Base-by-base conservation (phyloP, 2,113 vertebrate species). In the Apus apus region DNA sequence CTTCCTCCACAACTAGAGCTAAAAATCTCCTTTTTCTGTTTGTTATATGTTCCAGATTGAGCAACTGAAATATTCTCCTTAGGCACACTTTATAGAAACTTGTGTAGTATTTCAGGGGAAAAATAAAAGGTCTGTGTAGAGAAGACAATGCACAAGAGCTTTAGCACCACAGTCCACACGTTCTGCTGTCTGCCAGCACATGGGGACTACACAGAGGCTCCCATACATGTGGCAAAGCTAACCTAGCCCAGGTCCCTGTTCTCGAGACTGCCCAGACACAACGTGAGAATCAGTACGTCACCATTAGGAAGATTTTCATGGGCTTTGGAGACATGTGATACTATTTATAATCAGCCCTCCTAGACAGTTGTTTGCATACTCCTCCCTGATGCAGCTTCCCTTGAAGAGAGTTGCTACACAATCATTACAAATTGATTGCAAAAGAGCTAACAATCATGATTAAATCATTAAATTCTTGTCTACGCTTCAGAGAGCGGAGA, bases 361-460 rank as follows among this genome's bases (percentile, higher is more conserved):
- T 94, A 93, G 97, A 92, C 65, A 61, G 98, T 98, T 99, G 98
- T 99, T 98, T 98, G 98, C 97, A 98, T 98, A 98, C 98, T 98
- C 98, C 97, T 98, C 98, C 99, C 96, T 91, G 96, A 98, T 97
- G 97, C 97, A 94, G 98, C 94, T 98, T 97, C 97, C 97, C 98
- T 98, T 98, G 97, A 98, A 98, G 97, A 98, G 97, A 98, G 98
- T 99, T 98, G 98, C 98, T 98, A 99, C 98, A 99, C 99, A 99
- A 99, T 99, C 99, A 99, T 99, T 99, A 99, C 99, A 99, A 99
- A 99, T 99, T 99, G 99, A 99, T 99, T 99, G 99, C 99, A 99
- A 99, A 99, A 99, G 99, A 99, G 99, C 99, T 99, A 99, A 99
- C 99, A 99, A 99, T 99, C 99, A 99, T 99, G 99, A 99, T 99